Evolutionary conservation across 2,888 invertebrate species (phyloP), one percentile per base, ranked within the genome.

Genomic region (Diaprepes abbreviatus): DNA sequence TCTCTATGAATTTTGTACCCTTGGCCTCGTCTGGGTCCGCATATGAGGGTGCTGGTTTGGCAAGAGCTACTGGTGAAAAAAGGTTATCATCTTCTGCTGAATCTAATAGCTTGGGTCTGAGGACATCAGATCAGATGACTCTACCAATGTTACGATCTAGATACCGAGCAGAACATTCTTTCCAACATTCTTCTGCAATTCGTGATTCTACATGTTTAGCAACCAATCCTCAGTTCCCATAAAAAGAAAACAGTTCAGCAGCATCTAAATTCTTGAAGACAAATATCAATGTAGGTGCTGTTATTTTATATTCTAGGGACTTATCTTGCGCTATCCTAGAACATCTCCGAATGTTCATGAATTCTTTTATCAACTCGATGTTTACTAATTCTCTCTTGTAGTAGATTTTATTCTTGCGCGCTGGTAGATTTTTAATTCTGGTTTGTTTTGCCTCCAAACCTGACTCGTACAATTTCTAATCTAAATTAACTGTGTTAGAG

Each of bases 221-320:
- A 75, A 97, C 94, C 83, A 96, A 94, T 84, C 96, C 94, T 97
- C 97, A 97, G 83, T 97, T 97, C 31, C 96, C 97, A 86, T 95
- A 97, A n/a, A n/a, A n/a, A 1, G 96, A 96, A 87, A 93, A 97
- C 80, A 94, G 92, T 86, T 97, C 97, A 76, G 97, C 95, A 0
- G 96, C 96, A 86, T 97, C 96, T 76, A 97, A 86, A 74, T n/a
- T n/a, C n/a, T n/a, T n/a, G n/a, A n/a, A n/a, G n/a, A n/a, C n/a
- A n/a, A n/a, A n/a, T n/a, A n/a, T n/a, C n/a, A n/a, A n/a, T n/a
- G n/a, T n/a, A n/a, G n/a, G n/a, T n/a, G n/a, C n/a, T n/a, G n/a
- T n/a, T n/a, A n/a, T n/a, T n/a, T n/a, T n/a, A n/a, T n/a, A n/a
- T n/a, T n/a, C n/a, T n/a, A n/a, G n/a, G n/a, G n/a, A n/a, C n/a